A percentile compares a stretch with the other conserved stretches of the same genome.
These are phyloP conservation scores for Habroteleia sp. DNA, from an alignment of 2,888 invertebrate species.

Conservation along the genomic window DNA sequence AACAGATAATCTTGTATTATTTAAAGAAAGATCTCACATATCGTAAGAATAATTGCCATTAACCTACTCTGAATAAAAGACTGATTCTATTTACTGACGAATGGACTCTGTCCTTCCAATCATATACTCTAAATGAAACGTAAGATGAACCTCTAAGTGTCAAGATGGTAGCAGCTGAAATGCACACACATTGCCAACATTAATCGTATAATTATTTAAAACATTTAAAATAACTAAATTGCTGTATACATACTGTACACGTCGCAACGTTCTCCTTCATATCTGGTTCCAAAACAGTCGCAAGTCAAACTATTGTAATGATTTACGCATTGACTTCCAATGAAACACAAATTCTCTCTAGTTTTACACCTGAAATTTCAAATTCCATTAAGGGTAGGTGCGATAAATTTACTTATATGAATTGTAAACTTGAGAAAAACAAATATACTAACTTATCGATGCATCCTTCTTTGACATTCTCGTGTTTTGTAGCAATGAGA, in stretches of 20 bases:
- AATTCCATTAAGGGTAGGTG: no score
- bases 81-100: slow-evolving; percentile 93
- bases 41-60: slow-evolving; percentile 12
- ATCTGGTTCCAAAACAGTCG: slow-evolving; percentile 95
- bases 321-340: slow-evolving; percentile 94
- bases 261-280: slow-evolving; percentile 95
- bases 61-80: slow-evolving; percentile 90
- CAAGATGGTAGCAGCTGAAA: slow-evolving; percentile 90
- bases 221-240: no score
- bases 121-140: slow-evolving; percentile 94
- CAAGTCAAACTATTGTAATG: slow-evolving; percentile 94
- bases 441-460: slow-evolving; percentile 84
- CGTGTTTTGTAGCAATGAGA: slow-evolving; percentile 92
- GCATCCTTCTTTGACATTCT: slow-evolving; percentile 94
- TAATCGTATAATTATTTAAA: no score
- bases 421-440: no score
- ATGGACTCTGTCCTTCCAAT: slow-evolving; percentile 95
- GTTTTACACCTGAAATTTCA: slow-evolving; percentile 84
- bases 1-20: slow-evolving; percentile 9
- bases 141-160: slow-evolving; percentile 95
- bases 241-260: slow-evolving; percentile 91
- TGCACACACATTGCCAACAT: no score
- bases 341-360: slow-evolving; percentile 91
- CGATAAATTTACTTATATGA: no score
- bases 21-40: background rate